Evolutionary conservation across 2,113 vertebrate species (phyloP).

Genomic region (Heterochromis multidens): DNA sequence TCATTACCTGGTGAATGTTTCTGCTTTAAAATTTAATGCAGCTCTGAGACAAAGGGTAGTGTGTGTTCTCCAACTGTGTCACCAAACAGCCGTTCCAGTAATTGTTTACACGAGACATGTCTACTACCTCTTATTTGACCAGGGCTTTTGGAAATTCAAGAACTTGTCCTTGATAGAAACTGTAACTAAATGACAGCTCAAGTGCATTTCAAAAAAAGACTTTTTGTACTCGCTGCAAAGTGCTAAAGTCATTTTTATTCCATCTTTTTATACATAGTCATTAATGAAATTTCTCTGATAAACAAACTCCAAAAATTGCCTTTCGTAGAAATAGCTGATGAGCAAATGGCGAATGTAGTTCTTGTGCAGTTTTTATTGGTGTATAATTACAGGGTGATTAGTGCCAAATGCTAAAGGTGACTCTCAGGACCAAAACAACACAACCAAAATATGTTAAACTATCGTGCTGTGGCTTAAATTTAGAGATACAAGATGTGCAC

Average conservation of each 20-base stretch:
- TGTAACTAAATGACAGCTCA: neutral
- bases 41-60: neutral
- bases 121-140: constrained; percentile 60
- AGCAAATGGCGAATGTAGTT: constrained; percentile 36
- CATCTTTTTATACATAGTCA: constrained; percentile 33
- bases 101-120: constrained; percentile 53
- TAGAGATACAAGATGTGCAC: constrained; percentile 14
- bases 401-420: constrained; percentile 52
- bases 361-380: constrained; percentile 34
- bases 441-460: constrained; percentile 47
- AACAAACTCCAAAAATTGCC: constrained; percentile 25
- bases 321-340: constrained; percentile 10
- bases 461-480: constrained; percentile 29
- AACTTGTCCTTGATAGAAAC: neutral
- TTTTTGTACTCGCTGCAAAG: constrained; percentile 32
- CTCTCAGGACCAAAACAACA: constrained; percentile 65
- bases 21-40: neutral
- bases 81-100: constrained; percentile 11
- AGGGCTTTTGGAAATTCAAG: constrained; percentile 16
- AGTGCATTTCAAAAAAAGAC: constrained; percentile 15
- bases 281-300: constrained; percentile 1
- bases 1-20: neutral
- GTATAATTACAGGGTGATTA: constrained; percentile 31
- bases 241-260: constrained; percentile 25
- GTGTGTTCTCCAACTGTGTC: constrained; percentile 2